A percentile compares a stretch with the other conserved stretches of the same genome.
These are phyloP conservation scores for Nycteola revayana DNA, from an alignment of 2,888 invertebrate genomes.

Conservation along the genomic window DNA sequence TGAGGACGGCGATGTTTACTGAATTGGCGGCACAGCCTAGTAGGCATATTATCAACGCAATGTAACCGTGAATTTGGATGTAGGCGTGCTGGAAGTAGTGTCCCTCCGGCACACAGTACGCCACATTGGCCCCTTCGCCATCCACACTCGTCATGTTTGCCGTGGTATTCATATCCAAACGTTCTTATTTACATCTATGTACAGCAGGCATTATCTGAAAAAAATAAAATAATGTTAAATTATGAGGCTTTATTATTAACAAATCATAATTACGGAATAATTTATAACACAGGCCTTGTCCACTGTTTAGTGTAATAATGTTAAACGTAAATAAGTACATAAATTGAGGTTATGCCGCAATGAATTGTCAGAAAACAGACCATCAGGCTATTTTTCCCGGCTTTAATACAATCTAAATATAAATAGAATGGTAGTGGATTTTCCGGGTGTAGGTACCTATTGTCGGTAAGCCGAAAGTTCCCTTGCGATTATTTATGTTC, in stretches of 20 bases:
- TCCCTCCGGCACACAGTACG: conserved; percentile 80
- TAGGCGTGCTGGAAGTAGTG: conserved; percentile 84
- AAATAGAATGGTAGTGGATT: conserved; percentile 18
- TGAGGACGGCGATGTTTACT: conserved; percentile 94
- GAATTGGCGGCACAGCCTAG: conserved; percentile 95
- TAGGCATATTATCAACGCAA: conserved; percentile 92
- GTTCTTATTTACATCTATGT: conserved; percentile 14
- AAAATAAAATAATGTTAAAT: conserved; percentile 14
- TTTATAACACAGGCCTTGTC: no score
- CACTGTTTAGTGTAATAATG: no score
- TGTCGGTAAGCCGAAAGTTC: conserved; percentile 28
- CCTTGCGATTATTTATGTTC: conserved; percentile 37
- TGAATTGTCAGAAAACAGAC: conserved; percentile 3
- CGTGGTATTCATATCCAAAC: conserved; percentile 6
- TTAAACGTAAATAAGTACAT: no score
- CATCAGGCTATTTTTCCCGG: conserved; percentile 9
- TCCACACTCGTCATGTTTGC: conserved; percentile 37
- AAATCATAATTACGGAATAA: no score
- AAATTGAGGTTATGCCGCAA: no score
- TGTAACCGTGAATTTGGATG: conserved; percentile 90
- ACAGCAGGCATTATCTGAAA: conserved; percentile 27
- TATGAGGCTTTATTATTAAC: background rate
- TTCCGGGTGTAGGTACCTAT: conserved; percentile 29
- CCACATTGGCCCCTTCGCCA: conserved; percentile 35
- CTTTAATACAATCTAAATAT: conserved; percentile 11